Percentiles rank a stretch among this genome's conserved stretches.
phyloP scores from a whole-genome alignment of 2,888 invertebrate genomes.

The Cephonodes hylas region DNA sequence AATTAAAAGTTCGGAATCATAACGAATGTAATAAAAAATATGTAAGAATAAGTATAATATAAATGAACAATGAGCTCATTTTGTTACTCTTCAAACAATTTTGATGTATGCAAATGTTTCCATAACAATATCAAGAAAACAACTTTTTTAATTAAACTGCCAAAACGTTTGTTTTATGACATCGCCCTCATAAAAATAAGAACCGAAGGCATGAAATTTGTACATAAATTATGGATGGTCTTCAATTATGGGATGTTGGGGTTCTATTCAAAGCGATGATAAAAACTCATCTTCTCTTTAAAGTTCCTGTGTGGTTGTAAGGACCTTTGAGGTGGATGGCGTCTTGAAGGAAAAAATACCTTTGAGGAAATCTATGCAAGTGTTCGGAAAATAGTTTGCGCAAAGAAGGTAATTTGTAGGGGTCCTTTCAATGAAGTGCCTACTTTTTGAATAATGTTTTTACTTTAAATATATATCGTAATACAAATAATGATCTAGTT shows the following conservation, averaged over 20 bases:
- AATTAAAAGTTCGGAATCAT: too few relatives aligned
- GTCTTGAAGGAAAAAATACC: conserved; percentile 12
- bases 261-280: not conserved
- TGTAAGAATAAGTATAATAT: not conserved
- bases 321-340: conserved; percentile 1
- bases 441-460: not conserved
- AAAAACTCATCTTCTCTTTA: not conserved
- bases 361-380: conserved; percentile 25
- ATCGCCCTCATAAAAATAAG: not conserved
- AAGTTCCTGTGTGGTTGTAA: not conserved
- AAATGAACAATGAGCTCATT: not conserved
- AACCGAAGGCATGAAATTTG: not conserved
- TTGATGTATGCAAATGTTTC: not conserved
- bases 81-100: not conserved
- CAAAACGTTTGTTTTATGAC: conserved; percentile 8
- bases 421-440: not conserved
- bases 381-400: conserved; percentile 22
- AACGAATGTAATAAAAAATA: too few relatives aligned
- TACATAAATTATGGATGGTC: not conserved
- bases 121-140: conserved; percentile 3
- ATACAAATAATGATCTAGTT: too few relatives aligned
- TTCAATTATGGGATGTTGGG: not conserved
- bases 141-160: conserved; percentile 16
- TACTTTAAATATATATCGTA: not conserved
- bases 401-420: not conserved